A percentile compares a stretch with the other conserved stretches of the same genome.
These are phyloP conservation scores for Dryomyza anilis DNA, from an alignment of 2,888 invertebrate species.

Conservation along the genomic window DNA sequence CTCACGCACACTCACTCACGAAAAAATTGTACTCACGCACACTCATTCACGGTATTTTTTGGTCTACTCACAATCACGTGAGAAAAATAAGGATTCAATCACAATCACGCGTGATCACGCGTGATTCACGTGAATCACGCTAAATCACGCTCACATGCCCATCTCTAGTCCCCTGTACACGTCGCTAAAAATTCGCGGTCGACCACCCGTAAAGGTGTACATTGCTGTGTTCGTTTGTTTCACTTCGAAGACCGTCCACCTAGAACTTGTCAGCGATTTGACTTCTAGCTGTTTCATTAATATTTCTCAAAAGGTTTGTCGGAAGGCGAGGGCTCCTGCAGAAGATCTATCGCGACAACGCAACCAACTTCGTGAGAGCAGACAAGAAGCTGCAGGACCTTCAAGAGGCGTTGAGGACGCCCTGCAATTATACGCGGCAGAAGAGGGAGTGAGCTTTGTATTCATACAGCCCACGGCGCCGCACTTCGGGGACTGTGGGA, in stretches of 20 bases:
- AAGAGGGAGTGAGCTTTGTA: not conserved
- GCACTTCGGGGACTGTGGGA: slow-evolving; percentile 14
- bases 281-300: slow-evolving; percentile 15
- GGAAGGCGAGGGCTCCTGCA: slow-evolving; percentile 19
- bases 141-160: no score
- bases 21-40: no score
- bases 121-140: no score
- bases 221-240: slow-evolving; percentile 21
- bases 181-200: slow-evolving; percentile 14
- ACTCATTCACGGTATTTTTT: no score
- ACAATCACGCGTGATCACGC: no score
- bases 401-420: not conserved
- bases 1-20: no score
- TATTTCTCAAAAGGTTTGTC: slow-evolving; percentile 27
- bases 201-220: slow-evolving; percentile 23
- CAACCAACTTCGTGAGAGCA: slow-evolving; percentile 19
- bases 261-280: slow-evolving; percentile 22
- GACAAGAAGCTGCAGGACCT: slow-evolving; percentile 6
- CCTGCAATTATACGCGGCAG: not conserved
- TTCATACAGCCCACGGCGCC: slow-evolving; percentile 19
- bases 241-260: slow-evolving; percentile 25
- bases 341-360: slow-evolving; percentile 24
- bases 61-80: no score
- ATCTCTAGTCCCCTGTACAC: not conserved
- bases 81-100: no score